These are phyloP conservation scores for Epistrophella euchroma DNA, from an alignment of 2,888 invertebrate genomes.

Conservation along the genomic window DNA sequence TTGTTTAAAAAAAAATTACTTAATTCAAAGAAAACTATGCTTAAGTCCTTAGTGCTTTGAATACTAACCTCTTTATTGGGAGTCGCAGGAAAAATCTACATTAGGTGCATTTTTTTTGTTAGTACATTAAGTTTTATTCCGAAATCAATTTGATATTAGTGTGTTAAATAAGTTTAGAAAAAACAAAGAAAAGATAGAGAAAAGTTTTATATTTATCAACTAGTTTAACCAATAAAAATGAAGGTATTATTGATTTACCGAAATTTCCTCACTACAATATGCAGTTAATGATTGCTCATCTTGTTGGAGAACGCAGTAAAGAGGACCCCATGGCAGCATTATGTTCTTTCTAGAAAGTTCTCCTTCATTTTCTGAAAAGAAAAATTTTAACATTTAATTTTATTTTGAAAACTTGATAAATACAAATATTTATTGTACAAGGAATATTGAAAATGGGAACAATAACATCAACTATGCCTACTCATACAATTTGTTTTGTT, in stretches of 20 bases:
- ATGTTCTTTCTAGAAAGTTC: constrained; percentile 83
- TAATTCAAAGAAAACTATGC: background rate
- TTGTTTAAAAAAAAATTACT: background rate
- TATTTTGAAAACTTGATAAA: too few relatives aligned
- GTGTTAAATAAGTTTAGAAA: constrained; percentile 26
- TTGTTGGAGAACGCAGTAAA: constrained; percentile 89
- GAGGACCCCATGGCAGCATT: constrained; percentile 87
- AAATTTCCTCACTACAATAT: constrained; percentile 90
- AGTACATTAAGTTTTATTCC: constrained; percentile 47
- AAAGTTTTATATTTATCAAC: constrained; percentile 10
- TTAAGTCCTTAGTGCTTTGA: background rate
- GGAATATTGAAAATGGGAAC: too few relatives aligned
- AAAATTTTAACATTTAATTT: background rate
- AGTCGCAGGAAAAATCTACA: constrained; percentile 84
- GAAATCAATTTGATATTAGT: constrained; percentile 50
- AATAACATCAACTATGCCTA: too few relatives aligned
- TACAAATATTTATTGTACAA: too few relatives aligned
- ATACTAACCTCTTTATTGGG: constrained; percentile 84
- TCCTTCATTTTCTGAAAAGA: constrained; percentile 83
- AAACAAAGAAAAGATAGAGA: constrained; percentile 52
- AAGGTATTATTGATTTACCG: constrained; percentile 84
- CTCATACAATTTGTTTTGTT: too few relatives aligned
- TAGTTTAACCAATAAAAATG: background rate
- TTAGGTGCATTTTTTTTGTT: constrained; percentile 52
- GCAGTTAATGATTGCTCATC: constrained; percentile 89